Evolutionary conservation across 2,888 invertebrate genomes (phyloP).

Genomic region (Amphipoea lucens): DNA sequence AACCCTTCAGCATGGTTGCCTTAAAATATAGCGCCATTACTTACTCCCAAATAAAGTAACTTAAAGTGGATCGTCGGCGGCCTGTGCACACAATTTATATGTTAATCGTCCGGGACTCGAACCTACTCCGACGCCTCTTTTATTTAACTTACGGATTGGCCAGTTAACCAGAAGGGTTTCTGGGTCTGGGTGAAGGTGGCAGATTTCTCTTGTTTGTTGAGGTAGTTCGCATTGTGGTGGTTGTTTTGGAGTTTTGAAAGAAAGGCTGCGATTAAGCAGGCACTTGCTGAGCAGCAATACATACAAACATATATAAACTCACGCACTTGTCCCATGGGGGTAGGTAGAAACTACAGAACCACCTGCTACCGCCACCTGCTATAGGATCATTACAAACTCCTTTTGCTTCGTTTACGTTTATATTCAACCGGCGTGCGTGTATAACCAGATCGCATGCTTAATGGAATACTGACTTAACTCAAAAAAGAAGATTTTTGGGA

Average conservation of each 20-base stretch:
- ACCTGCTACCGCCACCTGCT: background rate
- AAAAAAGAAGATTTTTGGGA: too few relatives aligned
- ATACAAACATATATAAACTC: background rate
- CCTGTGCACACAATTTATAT: slow-evolving; percentile 69
- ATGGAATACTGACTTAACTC: too few relatives aligned
- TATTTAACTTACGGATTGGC: slow-evolving; percentile 61
- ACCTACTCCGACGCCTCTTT: slow-evolving; percentile 43
- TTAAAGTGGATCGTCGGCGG: slow-evolving; percentile 26
- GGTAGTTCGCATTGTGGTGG: background rate
- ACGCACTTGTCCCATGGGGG: background rate
- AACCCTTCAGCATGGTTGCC: slow-evolving; percentile 37
- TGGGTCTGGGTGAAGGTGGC: slow-evolving; percentile 16
- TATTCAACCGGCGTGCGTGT: background rate
- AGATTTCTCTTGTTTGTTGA: slow-evolving; percentile 37
- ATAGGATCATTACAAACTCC: too few relatives aligned
- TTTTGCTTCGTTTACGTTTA: too few relatives aligned
- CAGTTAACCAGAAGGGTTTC: slow-evolving; percentile 41
- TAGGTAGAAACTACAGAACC: background rate
- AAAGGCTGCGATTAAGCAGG: background rate
- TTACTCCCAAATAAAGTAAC: slow-evolving; percentile 51
- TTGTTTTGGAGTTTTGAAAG: background rate
- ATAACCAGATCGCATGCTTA: too few relatives aligned
- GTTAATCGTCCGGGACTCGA: slow-evolving; percentile 65
- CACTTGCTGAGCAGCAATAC: background rate
- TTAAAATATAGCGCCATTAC: slow-evolving; percentile 49